phyloP scores from a whole-genome alignment of 2,888 invertebrate genomes.

The Digitonthophagus gazella region DNA sequence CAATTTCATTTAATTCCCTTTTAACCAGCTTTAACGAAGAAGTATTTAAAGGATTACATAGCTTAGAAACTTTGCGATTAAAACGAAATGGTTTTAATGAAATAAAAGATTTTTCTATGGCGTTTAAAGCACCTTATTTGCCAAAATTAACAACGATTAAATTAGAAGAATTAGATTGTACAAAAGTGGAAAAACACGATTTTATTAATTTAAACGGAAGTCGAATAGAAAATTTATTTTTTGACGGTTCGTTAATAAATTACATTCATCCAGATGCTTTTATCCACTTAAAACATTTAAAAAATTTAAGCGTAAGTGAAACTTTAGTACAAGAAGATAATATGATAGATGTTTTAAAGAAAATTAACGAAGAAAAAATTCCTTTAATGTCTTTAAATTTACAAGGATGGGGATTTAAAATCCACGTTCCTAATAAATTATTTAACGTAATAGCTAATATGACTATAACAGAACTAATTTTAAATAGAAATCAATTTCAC shows the following conservation, averaged over 20 bases:
- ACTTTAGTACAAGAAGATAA: slow-evolving; percentile 54
- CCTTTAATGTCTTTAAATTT: slow-evolving; percentile 54
- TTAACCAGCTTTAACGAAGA: slow-evolving; percentile 51
- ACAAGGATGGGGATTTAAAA: slow-evolving; percentile 57
- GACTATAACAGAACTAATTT: slow-evolving; percentile 52
- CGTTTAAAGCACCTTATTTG: slow-evolving; percentile 54
- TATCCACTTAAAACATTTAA: slow-evolving; percentile 51
- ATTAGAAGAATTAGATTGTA: no score
- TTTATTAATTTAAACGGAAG: slow-evolving; percentile 54
- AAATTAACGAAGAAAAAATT: slow-evolving; percentile 46
- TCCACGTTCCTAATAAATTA: slow-evolving; percentile 52
- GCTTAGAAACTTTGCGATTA: slow-evolving; percentile 54
- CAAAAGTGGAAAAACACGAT: slow-evolving; percentile 49
- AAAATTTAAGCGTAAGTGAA: slow-evolving; percentile 54
- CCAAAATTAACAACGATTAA: no score
- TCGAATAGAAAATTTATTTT: slow-evolving; percentile 50
- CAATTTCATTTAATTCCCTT: slow-evolving; percentile 57
- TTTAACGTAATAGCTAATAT: slow-evolving; percentile 55
- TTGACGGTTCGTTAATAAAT: slow-evolving; percentile 57
- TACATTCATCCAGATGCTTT: slow-evolving; percentile 56
- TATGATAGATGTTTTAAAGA: slow-evolving; percentile 51
- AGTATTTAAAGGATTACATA: slow-evolving; percentile 55
- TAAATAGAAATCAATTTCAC: slow-evolving; percentile 60
- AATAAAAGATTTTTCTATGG: slow-evolving; percentile 51
- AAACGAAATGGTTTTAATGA: slow-evolving; percentile 58